Percentiles rank a stretch among this genome's conserved stretches.
These are phyloP conservation scores for Drosophila planitibia DNA, from an alignment of 2,888 invertebrate genomes.

Conservation along the genomic window DNA sequence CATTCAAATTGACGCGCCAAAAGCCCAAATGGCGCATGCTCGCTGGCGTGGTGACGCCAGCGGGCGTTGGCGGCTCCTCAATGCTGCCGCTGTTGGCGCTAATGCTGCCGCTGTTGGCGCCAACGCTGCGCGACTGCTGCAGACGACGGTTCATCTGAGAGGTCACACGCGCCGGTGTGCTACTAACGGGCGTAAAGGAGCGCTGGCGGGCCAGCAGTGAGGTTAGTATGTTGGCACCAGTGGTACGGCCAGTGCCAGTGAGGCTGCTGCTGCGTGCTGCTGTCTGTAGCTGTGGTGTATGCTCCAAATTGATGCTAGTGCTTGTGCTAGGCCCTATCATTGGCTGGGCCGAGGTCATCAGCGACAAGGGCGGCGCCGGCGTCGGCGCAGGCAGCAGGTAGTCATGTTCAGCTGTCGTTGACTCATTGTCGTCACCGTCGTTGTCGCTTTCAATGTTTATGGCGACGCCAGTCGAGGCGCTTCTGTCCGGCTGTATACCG, in stretches of 20 bases:
- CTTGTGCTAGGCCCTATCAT: constrained; percentile 16
- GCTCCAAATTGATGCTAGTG: constrained; percentile 73
- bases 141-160: constrained; percentile 64
- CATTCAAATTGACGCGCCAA: constrained; percentile 82
- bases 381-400: constrained; percentile 59
- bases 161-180: constrained; percentile 50
- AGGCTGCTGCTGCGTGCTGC: constrained; percentile 33
- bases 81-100: constrained; percentile 42
- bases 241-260: constrained; percentile 31
- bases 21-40: constrained; percentile 60
- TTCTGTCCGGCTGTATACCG: constrained; percentile 11
- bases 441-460: constrained; percentile 52
- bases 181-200: constrained; percentile 57
- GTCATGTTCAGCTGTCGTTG: constrained; percentile 73
- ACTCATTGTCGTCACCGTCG: constrained; percentile 72
- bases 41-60: constrained; percentile 24
- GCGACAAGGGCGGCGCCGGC: constrained; percentile 41
- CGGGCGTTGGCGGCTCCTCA: constrained; percentile 41
- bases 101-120: constrained; percentile 37
- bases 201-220: constrained; percentile 62
- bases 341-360: constrained; percentile 43
- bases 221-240: constrained; percentile 65
- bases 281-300: constrained; percentile 7
- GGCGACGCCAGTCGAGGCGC: constrained; percentile 20
- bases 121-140: constrained; percentile 54